Evolutionary conservation across 2,797 vertebrate genomes (phyloP).

Genomic region (Danio tinwini): DNA sequence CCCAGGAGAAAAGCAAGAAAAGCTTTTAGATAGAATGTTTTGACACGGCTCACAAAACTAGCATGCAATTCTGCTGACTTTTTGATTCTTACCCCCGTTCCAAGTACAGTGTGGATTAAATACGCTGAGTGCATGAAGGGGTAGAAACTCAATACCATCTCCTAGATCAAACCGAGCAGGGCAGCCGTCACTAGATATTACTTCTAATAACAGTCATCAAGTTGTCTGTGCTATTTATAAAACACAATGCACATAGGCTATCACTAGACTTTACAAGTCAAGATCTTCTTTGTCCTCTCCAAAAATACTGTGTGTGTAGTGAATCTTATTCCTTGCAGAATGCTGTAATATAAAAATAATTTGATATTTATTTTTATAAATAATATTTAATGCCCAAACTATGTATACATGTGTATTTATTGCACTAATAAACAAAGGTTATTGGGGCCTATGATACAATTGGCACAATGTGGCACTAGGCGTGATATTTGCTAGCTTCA

Average conservation of each 20-base stretch:
- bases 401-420: too few relatives aligned
- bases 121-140: slow-evolving; percentile 50
- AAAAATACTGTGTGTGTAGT: neutral
- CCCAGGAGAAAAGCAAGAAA: slow-evolving; percentile 17
- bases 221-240: slow-evolving; percentile 51
- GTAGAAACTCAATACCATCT: slow-evolving; percentile 53
- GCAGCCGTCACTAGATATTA: slow-evolving; percentile 55
- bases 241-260: slow-evolving; percentile 2
- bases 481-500: too few relatives aligned
- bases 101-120: slow-evolving; percentile 52
- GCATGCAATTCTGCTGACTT: slow-evolving; percentile 48
- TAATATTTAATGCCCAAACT: too few relatives aligned
- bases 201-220: slow-evolving; percentile 57
- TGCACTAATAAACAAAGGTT: too few relatives aligned
- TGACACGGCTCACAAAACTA: slow-evolving; percentile 26
- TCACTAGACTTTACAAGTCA: slow-evolving; percentile 23
- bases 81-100: slow-evolving; percentile 36
- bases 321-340: too few relatives aligned
- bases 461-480: too few relatives aligned
- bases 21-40: slow-evolving; percentile 28
- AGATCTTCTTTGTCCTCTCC: neutral
- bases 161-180: slow-evolving; percentile 41
- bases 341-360: too few relatives aligned
- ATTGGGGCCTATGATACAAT: too few relatives aligned
- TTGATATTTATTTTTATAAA: too few relatives aligned